These are phyloP conservation scores for Delphinapterus leucas DNA, from an alignment of 2,113 vertebrate species.

Conservation along the genomic window DNA sequence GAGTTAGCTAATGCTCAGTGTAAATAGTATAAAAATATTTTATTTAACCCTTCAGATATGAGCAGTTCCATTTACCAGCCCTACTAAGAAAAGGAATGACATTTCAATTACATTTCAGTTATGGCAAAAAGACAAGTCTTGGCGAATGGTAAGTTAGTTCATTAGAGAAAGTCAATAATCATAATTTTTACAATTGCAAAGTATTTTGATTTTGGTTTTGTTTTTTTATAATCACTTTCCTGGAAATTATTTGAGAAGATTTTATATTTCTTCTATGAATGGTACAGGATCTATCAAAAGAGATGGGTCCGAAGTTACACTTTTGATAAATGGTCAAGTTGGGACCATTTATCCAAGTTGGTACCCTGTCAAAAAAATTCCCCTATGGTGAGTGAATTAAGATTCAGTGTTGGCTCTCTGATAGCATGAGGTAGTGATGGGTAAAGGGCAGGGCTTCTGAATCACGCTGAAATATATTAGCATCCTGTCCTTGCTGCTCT, in stretches of 20 bases:
- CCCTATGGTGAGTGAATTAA: not conserved
- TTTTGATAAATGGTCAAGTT: not conserved
- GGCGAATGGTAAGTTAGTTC: not conserved
- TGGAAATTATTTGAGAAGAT: not conserved
- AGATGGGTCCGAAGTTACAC: not conserved
- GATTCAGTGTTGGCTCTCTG: not conserved
- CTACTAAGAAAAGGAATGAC: not conserved
- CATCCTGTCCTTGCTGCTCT: not conserved
- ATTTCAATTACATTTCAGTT: not conserved
- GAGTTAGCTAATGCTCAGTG: conserved; percentile 29
- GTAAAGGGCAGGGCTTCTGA: not conserved
- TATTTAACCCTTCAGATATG: conserved; percentile 40
- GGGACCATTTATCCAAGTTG: not conserved
- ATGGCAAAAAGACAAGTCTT: not conserved
- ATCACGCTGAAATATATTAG: not conserved
- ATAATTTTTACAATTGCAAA: not conserved
- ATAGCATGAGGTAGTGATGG: not conserved
- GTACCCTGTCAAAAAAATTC: not conserved
- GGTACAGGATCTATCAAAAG: not conserved
- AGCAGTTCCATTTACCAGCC: not conserved
- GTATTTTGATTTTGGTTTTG: not conserved
- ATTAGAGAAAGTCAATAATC: not conserved
- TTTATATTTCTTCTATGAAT: not conserved
- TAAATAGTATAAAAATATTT: conserved; percentile 39
- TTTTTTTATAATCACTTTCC: not conserved